These are phyloP conservation scores for Rhagoletis zephyria DNA, from an alignment of 1,140 invertebrate species.

Conservation along the genomic window DNA sequence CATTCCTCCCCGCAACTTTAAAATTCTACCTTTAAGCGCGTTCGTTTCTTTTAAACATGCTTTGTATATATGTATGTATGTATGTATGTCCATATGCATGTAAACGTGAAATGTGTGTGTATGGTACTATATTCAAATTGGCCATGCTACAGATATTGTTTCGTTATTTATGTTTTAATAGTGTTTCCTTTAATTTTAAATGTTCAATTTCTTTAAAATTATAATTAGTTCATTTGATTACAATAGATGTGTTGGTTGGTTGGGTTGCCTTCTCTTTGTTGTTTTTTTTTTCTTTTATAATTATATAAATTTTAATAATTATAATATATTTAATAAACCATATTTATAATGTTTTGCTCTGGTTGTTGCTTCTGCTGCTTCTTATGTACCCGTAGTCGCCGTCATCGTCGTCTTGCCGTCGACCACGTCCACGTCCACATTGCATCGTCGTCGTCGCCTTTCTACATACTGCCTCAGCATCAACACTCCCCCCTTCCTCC, in stretches of 20 bases:
- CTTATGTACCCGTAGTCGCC: constrained; percentile 33
- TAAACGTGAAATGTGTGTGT: background rate
- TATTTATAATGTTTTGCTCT: constrained; percentile 65
- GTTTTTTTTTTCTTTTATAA: constrained; percentile 67
- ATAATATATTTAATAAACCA: constrained; percentile 69
- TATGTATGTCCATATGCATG: background rate
- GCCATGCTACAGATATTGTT: constrained; percentile 23
- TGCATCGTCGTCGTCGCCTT: background rate
- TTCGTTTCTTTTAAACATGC: background rate
- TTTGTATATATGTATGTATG: background rate
- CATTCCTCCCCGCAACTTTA: background rate
- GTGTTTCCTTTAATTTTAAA: constrained; percentile 48
- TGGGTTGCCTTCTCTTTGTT: constrained; percentile 62
- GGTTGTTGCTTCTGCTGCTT: constrained; percentile 54
- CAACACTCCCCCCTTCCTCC: no score
- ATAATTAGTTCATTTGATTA: constrained; percentile 64
- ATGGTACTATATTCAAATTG: constrained; percentile 18
- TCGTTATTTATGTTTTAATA: constrained; percentile 49
- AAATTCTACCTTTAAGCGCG: no score
- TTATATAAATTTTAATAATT: constrained; percentile 73
- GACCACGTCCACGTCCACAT: background rate
- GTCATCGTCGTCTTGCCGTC: background rate
- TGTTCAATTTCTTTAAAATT: constrained; percentile 52
- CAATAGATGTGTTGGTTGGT: constrained; percentile 66
- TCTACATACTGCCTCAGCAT: no score